A percentile compares a stretch with the other conserved stretches of the same genome.
These are phyloP conservation scores for Ametastegia equiseti DNA, from an alignment of 2,888 invertebrate genomes.

Conservation along the genomic window DNA sequence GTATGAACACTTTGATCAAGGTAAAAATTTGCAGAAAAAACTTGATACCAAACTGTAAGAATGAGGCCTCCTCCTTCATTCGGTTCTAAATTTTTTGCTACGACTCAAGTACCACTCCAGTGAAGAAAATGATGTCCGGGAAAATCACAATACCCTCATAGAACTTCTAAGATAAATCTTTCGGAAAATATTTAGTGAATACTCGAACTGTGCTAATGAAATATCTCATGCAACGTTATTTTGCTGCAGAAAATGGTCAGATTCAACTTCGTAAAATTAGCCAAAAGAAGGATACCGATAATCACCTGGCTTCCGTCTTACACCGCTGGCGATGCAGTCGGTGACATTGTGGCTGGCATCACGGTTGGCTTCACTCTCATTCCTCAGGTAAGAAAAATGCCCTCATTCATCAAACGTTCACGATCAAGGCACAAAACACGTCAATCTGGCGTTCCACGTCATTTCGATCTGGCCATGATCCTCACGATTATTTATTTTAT, in stretches of 20 bases:
- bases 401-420: background rate
- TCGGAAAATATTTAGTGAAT: too few species aligned
- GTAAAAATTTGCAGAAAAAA: background rate
- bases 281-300: slow-evolving; percentile 70
- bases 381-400: slow-evolving; percentile 70
- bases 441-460: too few species aligned
- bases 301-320: slow-evolving; percentile 76
- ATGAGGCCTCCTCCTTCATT: too few species aligned
- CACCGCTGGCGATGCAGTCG: slow-evolving; percentile 73
- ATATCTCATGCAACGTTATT: background rate
- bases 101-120: too few species aligned
- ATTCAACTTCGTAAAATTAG: slow-evolving; percentile 53
- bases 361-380: slow-evolving; percentile 76
- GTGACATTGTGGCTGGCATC: slow-evolving; percentile 79
- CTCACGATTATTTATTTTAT: too few species aligned
- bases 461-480: too few species aligned
- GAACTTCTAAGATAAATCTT: too few species aligned
- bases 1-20: background rate
- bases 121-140: too few species aligned
- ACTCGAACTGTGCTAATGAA: slow-evolving; percentile 42
- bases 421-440: background rate
- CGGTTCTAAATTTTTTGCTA: too few species aligned
- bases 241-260: slow-evolving; percentile 56
- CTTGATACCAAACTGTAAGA: background rate
- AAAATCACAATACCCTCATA: too few species aligned